Evolutionary conservation across 2,797 vertebrate species (phyloP).

Genomic region (Menidia menidia): DNA sequence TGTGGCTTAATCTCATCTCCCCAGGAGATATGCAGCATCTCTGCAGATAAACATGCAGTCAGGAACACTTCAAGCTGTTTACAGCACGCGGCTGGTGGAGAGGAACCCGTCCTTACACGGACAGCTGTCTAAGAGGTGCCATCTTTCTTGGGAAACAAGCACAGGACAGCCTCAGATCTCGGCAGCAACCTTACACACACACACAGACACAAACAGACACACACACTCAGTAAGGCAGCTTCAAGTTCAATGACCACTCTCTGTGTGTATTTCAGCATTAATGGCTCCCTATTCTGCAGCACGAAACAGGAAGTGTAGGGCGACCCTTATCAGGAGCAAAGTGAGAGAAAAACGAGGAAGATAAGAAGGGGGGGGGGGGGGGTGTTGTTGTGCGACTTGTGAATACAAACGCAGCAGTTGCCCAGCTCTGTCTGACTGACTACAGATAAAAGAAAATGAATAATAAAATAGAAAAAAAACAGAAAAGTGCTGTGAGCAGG

Average conservation of each 20-base stretch:
- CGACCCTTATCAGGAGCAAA: constrained; percentile 53
- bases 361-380: constrained; percentile 30
- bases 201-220: background rate
- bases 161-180: background rate
- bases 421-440: constrained; percentile 41
- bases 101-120: background rate
- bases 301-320: constrained; percentile 38
- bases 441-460: constrained; percentile 15
- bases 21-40: constrained; percentile 5
- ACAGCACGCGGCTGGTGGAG: background rate
- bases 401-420: constrained; percentile 35
- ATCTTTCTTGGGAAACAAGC: background rate
- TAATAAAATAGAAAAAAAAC: constrained; percentile 1
- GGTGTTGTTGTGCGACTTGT: constrained; percentile 21
- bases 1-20: constrained; percentile 14
- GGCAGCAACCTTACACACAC: background rate
- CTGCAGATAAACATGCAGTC: no score
- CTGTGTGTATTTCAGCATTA: constrained; percentile 24
- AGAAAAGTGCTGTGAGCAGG: constrained; percentile 24
- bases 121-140: background rate
- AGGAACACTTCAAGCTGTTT: background rate
- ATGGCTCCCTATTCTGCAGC: constrained; percentile 24
- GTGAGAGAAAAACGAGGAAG: constrained; percentile 23
- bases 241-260: constrained; percentile 26
- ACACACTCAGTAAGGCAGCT: constrained; percentile 3